phyloP scores from a whole-genome alignment of 1,140 invertebrate species.

The Diuraphis noxia region DNA sequence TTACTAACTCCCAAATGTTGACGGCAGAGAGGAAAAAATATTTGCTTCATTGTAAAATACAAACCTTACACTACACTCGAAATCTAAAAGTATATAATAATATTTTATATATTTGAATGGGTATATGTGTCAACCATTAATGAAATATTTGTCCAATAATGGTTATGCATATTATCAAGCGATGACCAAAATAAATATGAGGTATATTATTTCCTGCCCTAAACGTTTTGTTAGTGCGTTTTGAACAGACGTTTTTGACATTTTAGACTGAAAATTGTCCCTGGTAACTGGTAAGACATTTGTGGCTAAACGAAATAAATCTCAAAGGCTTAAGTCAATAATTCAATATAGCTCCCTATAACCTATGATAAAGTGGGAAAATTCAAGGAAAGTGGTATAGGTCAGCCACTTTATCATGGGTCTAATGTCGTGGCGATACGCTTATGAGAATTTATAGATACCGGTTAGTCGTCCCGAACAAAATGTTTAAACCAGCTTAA shows the following conservation, averaged over 20 bases:
- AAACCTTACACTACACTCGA: too few species aligned
- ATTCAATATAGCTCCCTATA: constrained; percentile 6
- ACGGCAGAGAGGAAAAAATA: too few species aligned
- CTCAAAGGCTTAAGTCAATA: constrained; percentile 20
- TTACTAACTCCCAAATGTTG: too few species aligned
- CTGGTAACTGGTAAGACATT: background rate
- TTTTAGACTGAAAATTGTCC: background rate
- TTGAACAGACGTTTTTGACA: background rate
- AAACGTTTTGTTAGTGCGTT: background rate
- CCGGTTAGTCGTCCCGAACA: background rate
- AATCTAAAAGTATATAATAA: background rate
- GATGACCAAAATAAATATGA: background rate
- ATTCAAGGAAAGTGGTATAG: background rate
- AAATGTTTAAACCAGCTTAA: background rate
- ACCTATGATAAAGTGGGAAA: constrained; percentile 15
- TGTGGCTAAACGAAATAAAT: constrained; percentile 33
- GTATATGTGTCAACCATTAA: background rate
- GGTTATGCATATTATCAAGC: background rate
- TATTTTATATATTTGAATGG: background rate
- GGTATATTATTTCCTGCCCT: background rate
- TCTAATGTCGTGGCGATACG: constrained; percentile 16
- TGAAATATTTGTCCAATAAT: background rate
- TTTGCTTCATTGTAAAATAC: too few species aligned
- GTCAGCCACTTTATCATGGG: constrained; percentile 17
- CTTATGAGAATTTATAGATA: constrained; percentile 34